Base-by-base conservation (phyloP, 1,140 invertebrate genomes). In the Camponotus pennsylvanicus region DNA sequence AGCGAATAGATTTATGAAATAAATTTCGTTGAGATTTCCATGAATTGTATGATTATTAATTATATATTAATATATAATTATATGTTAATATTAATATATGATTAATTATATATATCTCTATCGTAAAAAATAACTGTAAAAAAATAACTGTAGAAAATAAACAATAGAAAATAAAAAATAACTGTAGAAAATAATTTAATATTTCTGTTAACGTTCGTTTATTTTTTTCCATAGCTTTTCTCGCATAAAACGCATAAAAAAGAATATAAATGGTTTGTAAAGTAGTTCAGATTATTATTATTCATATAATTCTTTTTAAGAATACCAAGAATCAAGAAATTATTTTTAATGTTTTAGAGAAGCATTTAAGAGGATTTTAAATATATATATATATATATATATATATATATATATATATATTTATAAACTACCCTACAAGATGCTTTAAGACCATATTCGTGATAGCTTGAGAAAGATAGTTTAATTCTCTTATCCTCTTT, bases 401-500 rank as follows among this genome's bases (percentile, higher is more conserved):
- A 27, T 27, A 27, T 27, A 71, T 49, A n/a, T 52, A 34, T 2
- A 32, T n/a, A 27, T 27, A 27, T 27, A 71, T 49, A n/a, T 52
- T 21, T 2, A 32, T 37, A 34, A 27, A 70, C 1, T 52, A 32
- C 21, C 37, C 37, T 63, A 9, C 18, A 21, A 61, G 27, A 32
- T 7, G 9, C 32, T 82, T 37, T 9, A 9, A 42, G 13, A 83
- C 57, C 40, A 59, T 11, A 61, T 37, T 13, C n/a, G 27, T 61
- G 40, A 45, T 34, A 59, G 37, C 59, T 52, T 40, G 45, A 52
- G 63, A 69, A 49, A 79, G 15, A 80, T 40, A 75, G 79, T 61
- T 18, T 61, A 83, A 75, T 73, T 27, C 49, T 83, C 73, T 83
- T 83, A 75, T 75, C 2, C 42, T 49, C 45, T 40, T 55, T 69